These are phyloP conservation scores for Cherax quadricarinatus DNA, from an alignment of 1,140 invertebrate genomes.

Conservation along the genomic window DNA sequence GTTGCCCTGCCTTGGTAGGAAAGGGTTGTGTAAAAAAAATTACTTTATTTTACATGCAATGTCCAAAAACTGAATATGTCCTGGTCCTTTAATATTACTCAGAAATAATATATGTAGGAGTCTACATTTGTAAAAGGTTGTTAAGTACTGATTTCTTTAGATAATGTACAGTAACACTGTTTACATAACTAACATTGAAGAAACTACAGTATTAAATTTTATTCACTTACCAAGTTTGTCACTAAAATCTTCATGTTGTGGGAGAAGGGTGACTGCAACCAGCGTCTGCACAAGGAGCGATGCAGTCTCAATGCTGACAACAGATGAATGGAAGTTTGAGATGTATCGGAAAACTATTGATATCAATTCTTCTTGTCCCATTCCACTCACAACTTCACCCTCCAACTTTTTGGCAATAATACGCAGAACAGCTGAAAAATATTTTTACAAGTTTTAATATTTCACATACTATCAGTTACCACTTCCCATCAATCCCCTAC, in stretches of 20 bases:
- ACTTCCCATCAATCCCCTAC: too few species aligned
- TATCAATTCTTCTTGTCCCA: constrained; percentile 37
- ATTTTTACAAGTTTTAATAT: not conserved
- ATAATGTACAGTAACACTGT: too few species aligned
- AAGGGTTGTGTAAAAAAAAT: too few species aligned
- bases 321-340: constrained; percentile 32
- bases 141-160: too few species aligned
- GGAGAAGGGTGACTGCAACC: constrained; percentile 17
- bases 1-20: too few species aligned
- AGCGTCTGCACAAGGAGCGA: constrained; percentile 27
- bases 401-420: constrained; percentile 55
- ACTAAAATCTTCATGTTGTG: constrained; percentile 12
- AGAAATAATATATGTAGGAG: too few species aligned
- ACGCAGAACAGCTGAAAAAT: constrained; percentile 37
- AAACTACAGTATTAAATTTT: not conserved
- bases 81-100: too few species aligned
- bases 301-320: constrained; percentile 44
- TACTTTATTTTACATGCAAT: too few species aligned
- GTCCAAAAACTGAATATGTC: too few species aligned
- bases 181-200: too few species aligned
- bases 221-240: constrained; percentile 33
- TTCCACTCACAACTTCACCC: constrained; percentile 18
- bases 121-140: too few species aligned
- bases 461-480: too few species aligned
- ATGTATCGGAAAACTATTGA: constrained; percentile 39